Evolutionary conservation across 2,888 invertebrate genomes (phyloP).

Genomic region (Netelia melanura): DNA sequence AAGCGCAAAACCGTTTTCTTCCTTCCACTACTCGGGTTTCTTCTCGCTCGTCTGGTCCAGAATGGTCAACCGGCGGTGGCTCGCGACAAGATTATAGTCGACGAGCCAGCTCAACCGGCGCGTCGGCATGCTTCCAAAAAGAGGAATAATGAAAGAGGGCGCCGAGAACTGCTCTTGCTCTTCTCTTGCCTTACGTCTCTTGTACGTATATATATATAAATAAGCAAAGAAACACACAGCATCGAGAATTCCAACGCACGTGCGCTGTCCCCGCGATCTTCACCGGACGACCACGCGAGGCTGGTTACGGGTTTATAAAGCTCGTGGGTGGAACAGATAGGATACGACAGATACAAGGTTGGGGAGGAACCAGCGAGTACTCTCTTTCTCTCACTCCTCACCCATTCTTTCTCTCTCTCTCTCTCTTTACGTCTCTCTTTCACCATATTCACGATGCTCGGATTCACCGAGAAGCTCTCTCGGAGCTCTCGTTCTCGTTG

Average conservation of each 20-base stretch:
- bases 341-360: constrained; percentile 75
- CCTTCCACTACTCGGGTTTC: constrained; percentile 45
- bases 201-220: constrained; percentile 6
- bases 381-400: constrained; percentile 61
- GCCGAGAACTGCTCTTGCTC: constrained; percentile 2
- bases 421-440: constrained; percentile 57
- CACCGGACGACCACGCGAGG: constrained; percentile 13
- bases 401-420: constrained; percentile 53
- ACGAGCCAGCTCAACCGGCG: constrained; percentile 21
- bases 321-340: constrained; percentile 78
- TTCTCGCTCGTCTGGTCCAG: constrained; percentile 8
- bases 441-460: constrained; percentile 16
- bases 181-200: constrained; percentile 10
- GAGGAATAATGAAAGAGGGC: constrained; percentile 31
- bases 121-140: constrained; percentile 43
- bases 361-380: constrained; percentile 74
- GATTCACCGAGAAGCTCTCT: not conserved
- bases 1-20: constrained; percentile 53
- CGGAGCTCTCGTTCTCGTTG: constrained; percentile 14
- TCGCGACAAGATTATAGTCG: constrained; percentile 66
- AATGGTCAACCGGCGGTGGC: constrained; percentile 51
- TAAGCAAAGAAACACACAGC: constrained; percentile 10
- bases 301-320: constrained; percentile 58
- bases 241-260: constrained; percentile 55
- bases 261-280: constrained; percentile 46